These are phyloP conservation scores for Cotesia chilonis DNA, from an alignment of 1,140 invertebrate genomes.

Conservation along the genomic window DNA sequence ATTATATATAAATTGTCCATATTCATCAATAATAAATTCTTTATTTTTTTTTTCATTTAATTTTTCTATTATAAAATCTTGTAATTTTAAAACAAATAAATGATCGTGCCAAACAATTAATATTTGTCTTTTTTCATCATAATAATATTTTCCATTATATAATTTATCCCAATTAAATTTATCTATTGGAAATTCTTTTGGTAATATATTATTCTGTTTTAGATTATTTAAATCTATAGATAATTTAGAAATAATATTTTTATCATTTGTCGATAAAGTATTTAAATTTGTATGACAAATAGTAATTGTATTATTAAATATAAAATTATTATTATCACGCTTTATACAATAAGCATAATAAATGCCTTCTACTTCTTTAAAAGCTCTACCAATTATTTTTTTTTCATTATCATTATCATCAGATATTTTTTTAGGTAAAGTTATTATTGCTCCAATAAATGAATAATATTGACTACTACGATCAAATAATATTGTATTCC, in stretches of 20 bases:
- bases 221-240: not conserved
- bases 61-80: not conserved
- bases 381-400: too few species aligned
- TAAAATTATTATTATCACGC: too few species aligned
- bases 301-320: too few species aligned
- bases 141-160: not conserved
- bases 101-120: conserved; percentile 2
- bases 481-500: too few species aligned
- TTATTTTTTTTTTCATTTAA: not conserved
- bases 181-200: not conserved
- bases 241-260: not conserved
- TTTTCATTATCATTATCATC: too few species aligned
- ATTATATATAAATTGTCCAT: not conserved
- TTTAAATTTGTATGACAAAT: too few species aligned
- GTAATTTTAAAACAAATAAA: not conserved
- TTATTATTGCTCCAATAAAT: too few species aligned
- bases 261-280: not conserved
- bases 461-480: too few species aligned
- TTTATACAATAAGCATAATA: too few species aligned
- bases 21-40: not conserved
- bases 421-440: too few species aligned
- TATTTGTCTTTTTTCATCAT: not conserved
- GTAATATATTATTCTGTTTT: not conserved
- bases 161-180: not conserved
- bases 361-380: too few species aligned